phyloP scores from a whole-genome alignment of 2,797 vertebrate species.

The Notolepis coatsorum region DNA sequence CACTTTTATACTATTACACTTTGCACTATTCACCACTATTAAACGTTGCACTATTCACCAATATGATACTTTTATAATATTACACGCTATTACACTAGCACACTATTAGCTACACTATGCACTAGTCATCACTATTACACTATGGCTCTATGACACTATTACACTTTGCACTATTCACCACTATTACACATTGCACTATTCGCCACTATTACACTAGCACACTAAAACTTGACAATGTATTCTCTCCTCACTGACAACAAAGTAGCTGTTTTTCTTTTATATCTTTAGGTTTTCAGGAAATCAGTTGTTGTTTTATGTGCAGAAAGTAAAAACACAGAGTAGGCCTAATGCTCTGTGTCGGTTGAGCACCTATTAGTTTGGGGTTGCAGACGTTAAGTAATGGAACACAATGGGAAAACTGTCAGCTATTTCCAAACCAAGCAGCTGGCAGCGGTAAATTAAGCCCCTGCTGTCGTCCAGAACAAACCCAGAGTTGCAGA shows the following conservation, averaged over 20 bases:
- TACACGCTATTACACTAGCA: too few relatives aligned
- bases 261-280: not conserved
- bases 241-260: too few relatives aligned
- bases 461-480: not conserved
- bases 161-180: too few relatives aligned
- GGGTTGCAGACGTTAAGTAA: not conserved
- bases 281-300: not conserved
- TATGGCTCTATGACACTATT: too few relatives aligned
- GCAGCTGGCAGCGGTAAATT: not conserved
- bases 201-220: too few relatives aligned
- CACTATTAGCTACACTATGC: too few relatives aligned
- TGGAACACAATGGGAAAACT: not conserved
- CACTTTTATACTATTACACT: too few relatives aligned
- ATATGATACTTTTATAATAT: too few relatives aligned
- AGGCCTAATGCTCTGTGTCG: not conserved
- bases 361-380: not conserved
- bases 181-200: too few relatives aligned
- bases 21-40: too few relatives aligned
- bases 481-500: conserved; percentile 24
- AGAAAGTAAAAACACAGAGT: not conserved
- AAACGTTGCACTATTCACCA: too few relatives aligned
- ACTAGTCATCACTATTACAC: too few relatives aligned
- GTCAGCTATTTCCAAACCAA: not conserved
- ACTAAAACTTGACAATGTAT: conserved; percentile 1
- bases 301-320: not conserved